Conservation (phyloP, 2,797 vertebrate species). For the Decapterus maruadsi region DNA sequence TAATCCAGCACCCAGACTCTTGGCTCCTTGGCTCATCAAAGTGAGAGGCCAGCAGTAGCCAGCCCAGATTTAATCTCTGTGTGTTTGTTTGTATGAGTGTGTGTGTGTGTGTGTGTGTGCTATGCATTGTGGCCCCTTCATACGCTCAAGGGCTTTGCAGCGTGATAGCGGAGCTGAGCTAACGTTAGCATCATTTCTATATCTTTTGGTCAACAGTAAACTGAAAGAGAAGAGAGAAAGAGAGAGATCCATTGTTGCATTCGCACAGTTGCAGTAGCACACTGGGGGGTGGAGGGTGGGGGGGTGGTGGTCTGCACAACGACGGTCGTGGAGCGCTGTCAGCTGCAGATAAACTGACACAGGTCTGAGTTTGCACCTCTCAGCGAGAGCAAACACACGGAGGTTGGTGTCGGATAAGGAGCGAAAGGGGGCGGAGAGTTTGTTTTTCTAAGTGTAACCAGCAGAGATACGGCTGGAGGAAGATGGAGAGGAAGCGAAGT, state of each 20-base stretch:
- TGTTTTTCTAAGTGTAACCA: slow-evolving; percentile 42
- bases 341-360: slow-evolving; percentile 62
- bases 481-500: background rate
- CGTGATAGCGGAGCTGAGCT: slow-evolving; percentile 64
- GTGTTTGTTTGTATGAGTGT: slow-evolving; percentile 71
- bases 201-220: slow-evolving; percentile 61
- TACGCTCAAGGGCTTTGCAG: slow-evolving; percentile 63
- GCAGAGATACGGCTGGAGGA: slow-evolving; percentile 32
- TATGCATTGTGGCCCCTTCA: slow-evolving; percentile 66
- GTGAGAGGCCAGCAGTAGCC: slow-evolving; percentile 78
- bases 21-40: slow-evolving; percentile 85
- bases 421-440: slow-evolving; percentile 23
- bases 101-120: slow-evolving; percentile 41
- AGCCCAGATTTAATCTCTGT: slow-evolving; percentile 79
- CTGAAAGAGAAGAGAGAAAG: slow-evolving; percentile 7
- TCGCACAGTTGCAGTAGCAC: slow-evolving; percentile 25
- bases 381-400: slow-evolving; percentile 44
- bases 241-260: slow-evolving; percentile 47
- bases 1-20: slow-evolving; percentile 85
- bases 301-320: background rate
- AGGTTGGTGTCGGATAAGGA: slow-evolving; percentile 35
- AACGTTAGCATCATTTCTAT: slow-evolving; percentile 71
- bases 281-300: background rate
- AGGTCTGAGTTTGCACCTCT: slow-evolving; percentile 57
- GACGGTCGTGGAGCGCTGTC: slow-evolving; percentile 45